A percentile compares a stretch with the other conserved stretches of the same genome.
Evolutionary conservation across 1,140 invertebrate species (phyloP).

Genomic region (Lanistes nyassanus): DNA sequence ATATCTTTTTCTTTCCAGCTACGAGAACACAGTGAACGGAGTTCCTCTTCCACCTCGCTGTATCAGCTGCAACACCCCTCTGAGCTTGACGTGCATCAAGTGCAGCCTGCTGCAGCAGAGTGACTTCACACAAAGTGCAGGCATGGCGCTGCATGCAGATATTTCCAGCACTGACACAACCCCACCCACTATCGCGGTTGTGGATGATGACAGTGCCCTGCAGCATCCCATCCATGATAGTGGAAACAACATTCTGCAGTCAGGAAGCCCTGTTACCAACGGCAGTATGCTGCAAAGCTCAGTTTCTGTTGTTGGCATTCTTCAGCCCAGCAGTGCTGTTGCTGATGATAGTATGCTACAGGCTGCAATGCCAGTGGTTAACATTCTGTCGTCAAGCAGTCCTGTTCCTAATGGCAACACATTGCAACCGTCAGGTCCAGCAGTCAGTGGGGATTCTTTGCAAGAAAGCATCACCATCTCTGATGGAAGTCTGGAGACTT

Average conservation of each 20-base stretch:
- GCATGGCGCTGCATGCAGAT: background rate
- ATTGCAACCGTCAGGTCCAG: too few species aligned
- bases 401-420: too few species aligned
- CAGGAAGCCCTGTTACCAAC: too few species aligned
- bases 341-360: too few species aligned
- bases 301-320: too few species aligned
- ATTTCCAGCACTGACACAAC: background rate
- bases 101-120: background rate
- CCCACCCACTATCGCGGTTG: background rate
- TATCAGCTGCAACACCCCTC: constrained; percentile 7
- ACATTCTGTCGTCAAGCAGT: too few species aligned
- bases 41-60: constrained; percentile 4
- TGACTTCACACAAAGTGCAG: background rate
- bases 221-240: background rate
- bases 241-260: background rate
- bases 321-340: too few species aligned
- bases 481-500: too few species aligned
- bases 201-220: background rate
- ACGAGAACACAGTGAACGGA: background rate
- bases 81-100: constrained; percentile 15
- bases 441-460: too few species aligned
- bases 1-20: constrained; percentile 11
- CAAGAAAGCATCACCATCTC: too few species aligned
- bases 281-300: too few species aligned
- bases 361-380: too few species aligned